Percentiles rank a stretch among this genome's conserved stretches.
Evolutionary conservation across 92 coral and sea anemone species (phyloP).

Genomic region (Zoanthus gigantus): DNA sequence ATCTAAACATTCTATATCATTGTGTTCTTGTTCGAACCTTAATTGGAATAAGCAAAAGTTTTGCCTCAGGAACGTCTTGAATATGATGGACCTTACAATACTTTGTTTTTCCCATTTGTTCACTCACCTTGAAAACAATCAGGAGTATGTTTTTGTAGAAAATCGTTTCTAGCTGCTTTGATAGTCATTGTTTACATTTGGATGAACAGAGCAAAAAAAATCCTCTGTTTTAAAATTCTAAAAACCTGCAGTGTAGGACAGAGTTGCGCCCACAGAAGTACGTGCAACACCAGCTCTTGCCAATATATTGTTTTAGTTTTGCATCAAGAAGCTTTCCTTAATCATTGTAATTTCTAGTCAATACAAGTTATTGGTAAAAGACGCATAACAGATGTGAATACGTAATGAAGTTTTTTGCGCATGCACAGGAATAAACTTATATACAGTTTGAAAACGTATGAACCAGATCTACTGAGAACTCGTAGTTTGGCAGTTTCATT

Average conservation of each 20-base stretch:
- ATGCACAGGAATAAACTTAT: neutral
- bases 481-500: neutral
- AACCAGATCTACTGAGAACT: neutral
- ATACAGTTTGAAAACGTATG: neutral
- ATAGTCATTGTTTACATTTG: neutral
- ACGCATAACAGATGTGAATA: constrained; percentile 19
- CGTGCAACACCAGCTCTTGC: neutral
- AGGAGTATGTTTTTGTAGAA: neutral
- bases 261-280: neutral
- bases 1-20: no score
- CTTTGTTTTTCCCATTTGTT: neutral
- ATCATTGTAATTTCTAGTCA: constrained; percentile 1
- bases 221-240: neutral
- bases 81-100: neutral
- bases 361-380: constrained; percentile 10
- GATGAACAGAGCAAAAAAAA: neutral
- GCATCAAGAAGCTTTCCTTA: neutral
- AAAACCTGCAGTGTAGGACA: neutral
- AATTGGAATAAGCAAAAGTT: neutral
- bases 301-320: neutral
- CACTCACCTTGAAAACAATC: neutral
- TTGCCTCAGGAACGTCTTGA: neutral
- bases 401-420: constrained; percentile 12
- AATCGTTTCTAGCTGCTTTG: neutral
- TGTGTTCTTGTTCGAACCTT: neutral